Evolutionary conservation across 2,113 vertebrate species (phyloP), one percentile per base, ranked within the genome.

Genomic region (Lamprologus lemairii): DNA sequence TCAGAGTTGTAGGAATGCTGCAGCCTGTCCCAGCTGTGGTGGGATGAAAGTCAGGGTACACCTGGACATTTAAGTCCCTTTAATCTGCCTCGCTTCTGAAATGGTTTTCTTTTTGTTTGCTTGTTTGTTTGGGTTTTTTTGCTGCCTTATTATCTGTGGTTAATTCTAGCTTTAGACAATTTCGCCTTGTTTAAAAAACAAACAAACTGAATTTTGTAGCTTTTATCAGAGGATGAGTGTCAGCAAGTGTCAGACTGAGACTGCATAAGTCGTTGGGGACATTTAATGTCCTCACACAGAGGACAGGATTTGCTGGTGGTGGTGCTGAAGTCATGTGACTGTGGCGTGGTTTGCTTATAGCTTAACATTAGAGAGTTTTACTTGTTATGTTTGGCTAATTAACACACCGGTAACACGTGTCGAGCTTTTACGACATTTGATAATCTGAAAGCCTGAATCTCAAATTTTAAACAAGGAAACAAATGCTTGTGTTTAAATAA

Each of bases 151-250:
- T 0, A 45, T 26, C 21, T 73, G 37, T 26, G 37, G 8, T 16
- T 42, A 45, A 71, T 3, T 42, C 0, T 73, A 45, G 4, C 12
- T 71, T 71, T 71, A 71, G 65, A 42, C 65, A 71, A 2, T 60
- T 60, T 60, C 0, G 0, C 57, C 2, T 45, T 65, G 60, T 65
- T 60, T 17, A 28, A 28, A 7, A 5, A 26, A 13, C 0, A 9
- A 28, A 12, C 1, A 10, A 1, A 28, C 57, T 60, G 19, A 37
- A 37, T 65, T 65, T 65, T 65, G 33, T 21, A 65, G 60, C 19
- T 65, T 65, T 37, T 65, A 37, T 65, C 31, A 1, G 6, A 65
- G 60, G 31, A 35, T 19, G 60, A n/a, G 0, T 37, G 60, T 5
- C 58, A 12, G 17, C 31, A 35, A 63, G 31, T 63, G 31, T n/a